These are phyloP conservation scores for Myoxocephalus aenaeus DNA, from an alignment of 2,797 vertebrate genomes.

Conservation along the genomic window DNA sequence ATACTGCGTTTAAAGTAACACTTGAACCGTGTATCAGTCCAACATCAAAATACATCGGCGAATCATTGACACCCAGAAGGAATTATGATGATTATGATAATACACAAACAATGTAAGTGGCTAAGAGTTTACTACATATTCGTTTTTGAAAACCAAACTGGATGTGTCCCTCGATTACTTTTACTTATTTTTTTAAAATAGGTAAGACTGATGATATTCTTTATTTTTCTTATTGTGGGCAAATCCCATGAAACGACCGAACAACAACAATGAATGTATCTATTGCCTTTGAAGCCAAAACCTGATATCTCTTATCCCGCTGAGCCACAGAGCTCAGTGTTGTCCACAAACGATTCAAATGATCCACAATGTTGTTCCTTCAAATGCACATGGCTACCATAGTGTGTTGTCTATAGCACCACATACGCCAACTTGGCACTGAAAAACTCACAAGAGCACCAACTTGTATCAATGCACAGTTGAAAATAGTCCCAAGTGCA, in stretches of 20 bases:
- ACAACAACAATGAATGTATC: not conserved
- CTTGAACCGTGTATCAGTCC: not conserved
- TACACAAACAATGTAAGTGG: not conserved
- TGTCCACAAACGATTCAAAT: not conserved
- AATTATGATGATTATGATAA: not conserved
- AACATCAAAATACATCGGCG: constrained; percentile 2
- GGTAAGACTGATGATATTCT: not conserved
- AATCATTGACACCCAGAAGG: not conserved
- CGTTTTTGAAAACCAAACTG: constrained; percentile 1
- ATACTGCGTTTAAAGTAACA: not conserved
- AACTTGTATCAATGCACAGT: not conserved
- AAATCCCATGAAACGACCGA: not conserved
- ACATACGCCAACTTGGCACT: not conserved
- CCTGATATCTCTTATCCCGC: not conserved
- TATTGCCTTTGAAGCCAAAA: not conserved
- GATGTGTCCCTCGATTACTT: not conserved
- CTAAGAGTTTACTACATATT: not conserved
- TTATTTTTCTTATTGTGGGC: not conserved
- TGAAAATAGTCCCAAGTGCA: not conserved
- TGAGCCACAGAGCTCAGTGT: not conserved
- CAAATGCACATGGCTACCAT: not conserved
- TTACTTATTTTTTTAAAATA: not conserved
- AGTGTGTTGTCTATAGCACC: too few species aligned
- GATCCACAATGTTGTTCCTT: not conserved
- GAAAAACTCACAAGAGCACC: not conserved